Evolutionary conservation across 30 jellyfish, hydroid and myxozoan species (phyloP), one percentile per base, ranked within the genome.

Genomic region (Hydractinia symbiolongicarpus): DNA sequence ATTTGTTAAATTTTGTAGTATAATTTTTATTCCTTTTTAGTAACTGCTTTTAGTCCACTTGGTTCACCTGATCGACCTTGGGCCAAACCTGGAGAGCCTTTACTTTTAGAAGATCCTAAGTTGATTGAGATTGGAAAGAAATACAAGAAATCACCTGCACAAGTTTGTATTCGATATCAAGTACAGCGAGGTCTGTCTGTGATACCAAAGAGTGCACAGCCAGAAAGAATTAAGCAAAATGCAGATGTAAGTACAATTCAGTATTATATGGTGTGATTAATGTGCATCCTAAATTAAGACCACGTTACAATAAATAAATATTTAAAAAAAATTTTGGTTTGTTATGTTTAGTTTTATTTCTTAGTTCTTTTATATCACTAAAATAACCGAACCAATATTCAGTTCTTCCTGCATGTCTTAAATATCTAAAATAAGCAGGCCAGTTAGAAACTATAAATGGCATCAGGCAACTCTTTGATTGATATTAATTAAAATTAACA

Each of bases 61-160:
- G 99, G 99, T 11, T 93, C 99, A 53, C 84, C 86, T 15, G 99
- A 93, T 77, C 94, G 99, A 6, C 99, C 99, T 5, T 93, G 99
- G 99, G 99, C 99, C 74, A 93, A 93, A 53, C 94, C 99, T 9
- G 88, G 75, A 17, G 99, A 93, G 60, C 99, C 99, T 19, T 67
- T 72, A 50, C 68, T 93, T 13, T 73, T 93, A 72, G 96, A 93
- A 30, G 99, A 93, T 67, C 95, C 96, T 30, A 88, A 79, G 50
- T 61, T 93, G 49, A 76, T 61, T 17, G 70, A 61, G 20, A 79
- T 93, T 40, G 99, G 94, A 4, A 81, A 61, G 79, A 76, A 84
- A n/a, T 86, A 93, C 84, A 79, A 88, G 73, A 93, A 87, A 72
- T 19, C 94, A 14, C 88, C 88, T 4, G 99, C 99, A 2, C 99